Evolutionary conservation across 2,113 vertebrate species (phyloP).

Genomic region (Rhizomys pruinosus): DNA sequence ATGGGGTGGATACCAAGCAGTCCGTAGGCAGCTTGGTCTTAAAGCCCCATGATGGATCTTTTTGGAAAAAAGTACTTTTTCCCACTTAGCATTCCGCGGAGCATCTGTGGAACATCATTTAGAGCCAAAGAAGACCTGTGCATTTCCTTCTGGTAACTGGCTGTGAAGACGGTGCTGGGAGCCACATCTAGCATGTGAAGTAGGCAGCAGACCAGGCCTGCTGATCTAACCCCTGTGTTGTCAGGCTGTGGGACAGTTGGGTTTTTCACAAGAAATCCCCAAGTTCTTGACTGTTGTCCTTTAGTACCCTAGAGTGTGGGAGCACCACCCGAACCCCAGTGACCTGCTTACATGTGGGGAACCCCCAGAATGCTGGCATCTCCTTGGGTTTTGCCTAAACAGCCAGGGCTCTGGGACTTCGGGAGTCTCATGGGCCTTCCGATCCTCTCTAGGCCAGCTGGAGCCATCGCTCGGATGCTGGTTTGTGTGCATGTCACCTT

Average conservation of each 20-base stretch:
- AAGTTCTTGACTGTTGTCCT: background rate
- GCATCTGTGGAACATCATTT: background rate
- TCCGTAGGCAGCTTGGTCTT: background rate
- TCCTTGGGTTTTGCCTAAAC: too few relatives aligned
- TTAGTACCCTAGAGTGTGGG: background rate
- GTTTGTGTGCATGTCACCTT: background rate
- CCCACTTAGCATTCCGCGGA: too few relatives aligned
- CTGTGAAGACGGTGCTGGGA: background rate
- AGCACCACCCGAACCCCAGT: rapidly evolving
- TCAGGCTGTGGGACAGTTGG: background rate
- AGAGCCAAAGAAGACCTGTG: background rate
- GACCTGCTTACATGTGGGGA: background rate
- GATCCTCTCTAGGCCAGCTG: background rate
- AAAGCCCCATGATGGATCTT: background rate
- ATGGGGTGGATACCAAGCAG: rapidly evolving
- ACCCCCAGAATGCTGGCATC: background rate
- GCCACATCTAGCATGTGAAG: background rate
- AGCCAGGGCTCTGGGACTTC: background rate
- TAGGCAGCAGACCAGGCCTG: background rate
- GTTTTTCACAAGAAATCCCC: background rate
- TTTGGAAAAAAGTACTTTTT: background rate
- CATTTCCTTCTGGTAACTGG: background rate
- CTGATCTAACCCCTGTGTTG: background rate
- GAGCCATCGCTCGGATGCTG: too few relatives aligned
- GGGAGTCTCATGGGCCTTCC: background rate